phyloP scores from a whole-genome alignment of 2,888 invertebrate species.

The Deilephila elpenor region DNA sequence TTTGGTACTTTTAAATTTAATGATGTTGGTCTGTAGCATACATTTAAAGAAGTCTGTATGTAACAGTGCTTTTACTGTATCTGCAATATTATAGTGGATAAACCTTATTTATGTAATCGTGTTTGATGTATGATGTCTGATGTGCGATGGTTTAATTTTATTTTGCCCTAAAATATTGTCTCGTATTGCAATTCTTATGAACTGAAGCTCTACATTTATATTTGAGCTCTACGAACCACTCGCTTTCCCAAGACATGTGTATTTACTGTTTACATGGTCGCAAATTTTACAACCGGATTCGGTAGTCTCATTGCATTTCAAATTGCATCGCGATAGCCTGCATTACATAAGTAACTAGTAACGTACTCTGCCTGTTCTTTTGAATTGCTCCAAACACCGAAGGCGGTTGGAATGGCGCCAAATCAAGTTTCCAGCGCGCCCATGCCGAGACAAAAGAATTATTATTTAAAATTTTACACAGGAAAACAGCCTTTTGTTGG shows the following conservation, averaged over 20 bases:
- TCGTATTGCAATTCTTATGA: too few relatives aligned
- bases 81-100: too few relatives aligned
- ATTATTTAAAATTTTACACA: slow-evolving; percentile 50
- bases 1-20: too few relatives aligned
- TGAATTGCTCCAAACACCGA: slow-evolving; percentile 45
- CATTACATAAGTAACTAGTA: slow-evolving; percentile 23
- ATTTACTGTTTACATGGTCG: slow-evolving; percentile 12
- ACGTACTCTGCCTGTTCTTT: slow-evolving; percentile 18
- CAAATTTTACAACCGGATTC: slow-evolving; percentile 12
- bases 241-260: neutral
- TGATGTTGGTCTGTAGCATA: too few relatives aligned
- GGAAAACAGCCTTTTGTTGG: slow-evolving; percentile 52
- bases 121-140: too few relatives aligned
- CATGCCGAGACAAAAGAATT: slow-evolving; percentile 49
- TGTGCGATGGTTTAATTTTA: too few relatives aligned
- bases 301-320: slow-evolving; percentile 12
- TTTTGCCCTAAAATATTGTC: too few relatives aligned
- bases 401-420: slow-evolving; percentile 53
- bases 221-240: neutral
- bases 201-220: too few relatives aligned
- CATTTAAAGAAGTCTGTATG: too few relatives aligned
- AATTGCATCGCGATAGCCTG: slow-evolving; percentile 21
- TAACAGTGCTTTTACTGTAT: too few relatives aligned
- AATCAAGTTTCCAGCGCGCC: slow-evolving; percentile 43
- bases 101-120: too few relatives aligned